Base-by-base conservation (phyloP, 2,888 invertebrate species). In the Pollenia angustigena region DNA sequence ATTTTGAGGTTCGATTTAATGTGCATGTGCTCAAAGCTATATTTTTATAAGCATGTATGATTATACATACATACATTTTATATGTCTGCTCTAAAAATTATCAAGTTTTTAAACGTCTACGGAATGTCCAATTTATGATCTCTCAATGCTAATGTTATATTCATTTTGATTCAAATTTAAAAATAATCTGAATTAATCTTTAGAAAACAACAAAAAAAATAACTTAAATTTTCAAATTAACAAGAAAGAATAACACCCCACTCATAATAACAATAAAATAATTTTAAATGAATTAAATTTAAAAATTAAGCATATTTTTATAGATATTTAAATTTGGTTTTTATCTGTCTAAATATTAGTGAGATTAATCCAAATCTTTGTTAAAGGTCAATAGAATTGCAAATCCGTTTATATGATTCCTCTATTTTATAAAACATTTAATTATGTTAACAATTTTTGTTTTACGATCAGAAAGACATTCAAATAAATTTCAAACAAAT, bases 401-500 rank as follows among this genome's bases (percentile, higher is more conserved):
- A 42, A 75, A 75, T 75, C n/a, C 23, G 66, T 40, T 64, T 12
- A 76, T 76, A 23, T 18, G 50, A 4, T 52, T 40, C 8, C 40
- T 4, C 23, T 52, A 50, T 62, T 71, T 32, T 32, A 32, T 32
- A 10, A 32, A 62, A 62, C 46, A 58, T 9, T 40, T 18, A 54
- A 60, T 50, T 48, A 11, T 56, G 60, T 54, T 16, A 16, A 32
- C 11, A 9, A 32, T n/a, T 44, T 16, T 3, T 54, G 23, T 40
- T 23, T 71, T 46, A n/a, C 0, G 8, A 44, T 42, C 9, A 14
- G n/a, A 79, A 69, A 52, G 8, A 11, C 14, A 54, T 23, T 4
- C 16, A 50, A 58, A 71, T n/a, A 16, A 76, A 42, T 54, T 44
- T 60, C 52, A 40, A 60, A 62, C 14, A 71, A 60, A 69, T 50